These are phyloP conservation scores for Crenichthys baileyi DNA, from an alignment of 2,797 vertebrate genomes.

Conservation along the genomic window DNA sequence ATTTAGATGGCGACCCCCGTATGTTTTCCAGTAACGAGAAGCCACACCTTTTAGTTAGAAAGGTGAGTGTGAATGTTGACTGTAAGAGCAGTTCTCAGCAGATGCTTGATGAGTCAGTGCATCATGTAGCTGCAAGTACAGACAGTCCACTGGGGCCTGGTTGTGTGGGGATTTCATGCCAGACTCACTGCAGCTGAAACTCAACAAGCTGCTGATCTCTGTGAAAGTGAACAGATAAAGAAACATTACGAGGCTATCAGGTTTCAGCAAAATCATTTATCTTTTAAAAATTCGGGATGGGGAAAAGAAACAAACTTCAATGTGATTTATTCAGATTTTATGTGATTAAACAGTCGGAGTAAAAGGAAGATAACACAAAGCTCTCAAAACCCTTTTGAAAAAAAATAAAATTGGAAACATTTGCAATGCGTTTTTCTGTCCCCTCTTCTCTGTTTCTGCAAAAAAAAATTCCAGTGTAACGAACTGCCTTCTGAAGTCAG, in stretches of 20 bases:
- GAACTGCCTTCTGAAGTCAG: too few species aligned
- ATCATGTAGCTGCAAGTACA: conserved; percentile 67
- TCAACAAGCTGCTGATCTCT: conserved; percentile 27
- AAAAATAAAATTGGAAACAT: too few species aligned
- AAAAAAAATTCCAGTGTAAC: too few species aligned
- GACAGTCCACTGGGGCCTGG: conserved; percentile 38
- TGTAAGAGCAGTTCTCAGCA: conserved; percentile 22
- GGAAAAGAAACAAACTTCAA: not conserved
- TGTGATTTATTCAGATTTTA: too few species aligned
- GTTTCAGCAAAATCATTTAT: not conserved
- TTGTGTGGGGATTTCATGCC: conserved; percentile 49
- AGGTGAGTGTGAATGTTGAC: conserved; percentile 7
- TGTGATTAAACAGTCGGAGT: not conserved
- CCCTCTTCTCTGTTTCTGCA: too few species aligned
- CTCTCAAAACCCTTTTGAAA: not conserved
- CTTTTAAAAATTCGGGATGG: not conserved
- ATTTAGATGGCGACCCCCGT: not conserved
- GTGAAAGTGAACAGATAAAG: not conserved
- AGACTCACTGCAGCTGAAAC: conserved; percentile 42
- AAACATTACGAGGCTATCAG: conserved; percentile 2
- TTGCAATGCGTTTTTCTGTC: too few species aligned
- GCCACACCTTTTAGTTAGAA: conserved; percentile 46
- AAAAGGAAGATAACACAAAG: not conserved
- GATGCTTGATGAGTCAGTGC: conserved; percentile 47
- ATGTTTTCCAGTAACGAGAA: conserved; percentile 3